These are phyloP conservation scores for Craterocephalus amniculus DNA, from an alignment of 2,797 vertebrate species.

Conservation along the genomic window DNA sequence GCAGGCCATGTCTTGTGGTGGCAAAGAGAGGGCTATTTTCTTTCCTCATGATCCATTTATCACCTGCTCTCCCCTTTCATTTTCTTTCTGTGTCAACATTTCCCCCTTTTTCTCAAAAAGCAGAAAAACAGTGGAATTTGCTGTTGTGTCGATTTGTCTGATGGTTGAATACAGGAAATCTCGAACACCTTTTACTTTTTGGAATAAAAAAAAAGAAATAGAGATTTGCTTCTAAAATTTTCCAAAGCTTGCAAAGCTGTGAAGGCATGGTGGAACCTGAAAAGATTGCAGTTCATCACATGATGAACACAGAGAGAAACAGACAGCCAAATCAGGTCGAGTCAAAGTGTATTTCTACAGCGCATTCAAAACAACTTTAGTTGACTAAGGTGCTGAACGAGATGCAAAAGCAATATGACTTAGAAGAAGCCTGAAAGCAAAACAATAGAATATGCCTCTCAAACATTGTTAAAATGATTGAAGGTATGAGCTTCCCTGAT, in stretches of 20 bases:
- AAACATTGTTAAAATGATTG: background rate
- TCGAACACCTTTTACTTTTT: background rate
- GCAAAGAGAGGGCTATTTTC: slow-evolving; percentile 42
- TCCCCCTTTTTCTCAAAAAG: background rate
- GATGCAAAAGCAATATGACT: background rate
- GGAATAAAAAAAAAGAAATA: background rate
- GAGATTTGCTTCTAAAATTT: background rate
- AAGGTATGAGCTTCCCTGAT: background rate
- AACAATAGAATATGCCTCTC: background rate
- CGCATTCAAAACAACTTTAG: background rate
- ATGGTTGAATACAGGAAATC: background rate
- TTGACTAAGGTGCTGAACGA: background rate
- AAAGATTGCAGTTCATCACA: background rate
- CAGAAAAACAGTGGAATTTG: background rate
- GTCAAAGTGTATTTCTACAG: background rate
- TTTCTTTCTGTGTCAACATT: slow-evolving; percentile 12
- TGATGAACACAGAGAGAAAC: background rate
- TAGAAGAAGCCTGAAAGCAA: background rate
- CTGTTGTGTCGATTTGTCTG: slow-evolving; percentile 24
- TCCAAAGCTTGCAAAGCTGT: background rate
- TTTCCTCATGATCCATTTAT: slow-evolving; percentile 65
- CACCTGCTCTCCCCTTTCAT: slow-evolving; percentile 20
- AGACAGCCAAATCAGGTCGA: background rate
- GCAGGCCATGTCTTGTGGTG: slow-evolving; percentile 35
- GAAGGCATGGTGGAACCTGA: background rate